Evolutionary conservation across 2,888 invertebrate species (phyloP).

Genomic region (Cactoblastis cactorum): DNA sequence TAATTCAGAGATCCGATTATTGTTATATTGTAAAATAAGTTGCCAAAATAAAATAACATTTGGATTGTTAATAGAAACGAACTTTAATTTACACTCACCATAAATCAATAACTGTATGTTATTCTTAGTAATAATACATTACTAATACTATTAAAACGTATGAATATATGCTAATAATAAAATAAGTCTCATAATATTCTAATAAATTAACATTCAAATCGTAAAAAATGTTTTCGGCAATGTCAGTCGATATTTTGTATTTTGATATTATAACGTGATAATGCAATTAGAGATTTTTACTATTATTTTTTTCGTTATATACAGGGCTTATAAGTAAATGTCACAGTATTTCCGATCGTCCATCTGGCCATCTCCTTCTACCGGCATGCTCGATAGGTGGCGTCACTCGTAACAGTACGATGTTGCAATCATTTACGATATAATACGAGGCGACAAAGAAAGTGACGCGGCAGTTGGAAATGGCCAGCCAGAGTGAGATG

Average conservation of each 20-base stretch:
- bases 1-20: neutral
- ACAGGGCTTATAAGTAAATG: constrained; percentile 33
- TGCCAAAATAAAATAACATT: neutral
- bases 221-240: constrained; percentile 3
- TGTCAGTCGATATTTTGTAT: neutral
- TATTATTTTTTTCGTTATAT: constrained; percentile 59
- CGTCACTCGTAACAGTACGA: neutral
- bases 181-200: constrained; percentile 12
- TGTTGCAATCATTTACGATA: constrained; percentile 26
- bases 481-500: constrained; percentile 45
- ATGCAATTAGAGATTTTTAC: constrained; percentile 25
- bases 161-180: constrained; percentile 18
- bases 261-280: neutral
- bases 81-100: constrained; percentile 29
- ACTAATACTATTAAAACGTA: constrained; percentile 17
- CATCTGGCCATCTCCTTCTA: constrained; percentile 49
- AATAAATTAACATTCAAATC: constrained; percentile 9
- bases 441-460: constrained; percentile 19
- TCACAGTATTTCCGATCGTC: constrained; percentile 26
- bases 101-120: constrained; percentile 22
- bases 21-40: neutral
- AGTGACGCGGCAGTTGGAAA: constrained; percentile 30
- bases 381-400: constrained; percentile 14
- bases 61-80: constrained; percentile 19
- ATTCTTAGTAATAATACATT: constrained; percentile 14